phyloP scores from a whole-genome alignment of 2,888 invertebrate species.

The Sthenelais limicola region DNA sequence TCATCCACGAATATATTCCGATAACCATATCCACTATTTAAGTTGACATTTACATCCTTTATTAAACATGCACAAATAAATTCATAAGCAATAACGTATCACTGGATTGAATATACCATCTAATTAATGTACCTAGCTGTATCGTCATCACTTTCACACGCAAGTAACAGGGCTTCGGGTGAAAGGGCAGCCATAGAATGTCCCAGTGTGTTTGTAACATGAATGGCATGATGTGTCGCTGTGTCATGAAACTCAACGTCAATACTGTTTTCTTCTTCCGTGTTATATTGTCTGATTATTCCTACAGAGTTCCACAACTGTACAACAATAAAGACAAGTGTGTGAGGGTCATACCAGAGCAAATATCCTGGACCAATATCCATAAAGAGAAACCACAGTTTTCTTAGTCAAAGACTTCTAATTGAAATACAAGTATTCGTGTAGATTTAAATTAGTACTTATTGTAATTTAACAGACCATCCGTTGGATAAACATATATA shows the following conservation, averaged over 20 bases:
- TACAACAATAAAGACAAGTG: no score
- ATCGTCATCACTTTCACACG: conserved; percentile 74
- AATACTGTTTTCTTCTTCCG: conserved; percentile 84
- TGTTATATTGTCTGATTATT: conserved; percentile 86
- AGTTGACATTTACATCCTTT: neutral
- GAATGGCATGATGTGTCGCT: conserved; percentile 89
- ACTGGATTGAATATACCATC: neutral
- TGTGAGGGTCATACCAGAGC: no score
- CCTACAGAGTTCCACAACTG: conserved; percentile 94
- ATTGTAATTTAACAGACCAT: no score
- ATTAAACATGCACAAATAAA: neutral
- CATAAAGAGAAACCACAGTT: no score
- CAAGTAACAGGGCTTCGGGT: conserved; percentile 83
- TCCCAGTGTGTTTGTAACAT: conserved; percentile 86
- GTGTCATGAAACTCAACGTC: conserved; percentile 97
- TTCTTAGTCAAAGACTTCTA: no score
- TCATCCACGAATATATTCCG: neutral
- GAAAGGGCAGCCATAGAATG: conserved; percentile 93
- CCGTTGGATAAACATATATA: no score
- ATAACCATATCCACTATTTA: neutral
- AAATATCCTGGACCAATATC: no score
- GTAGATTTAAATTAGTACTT: no score
- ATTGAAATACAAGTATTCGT: no score
- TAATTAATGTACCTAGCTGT: conserved; percentile 79
- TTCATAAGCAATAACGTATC: neutral